Evolutionary conservation across 2,113 vertebrate species (phyloP).

Genomic region (Edolisoma coerulescens): DNA sequence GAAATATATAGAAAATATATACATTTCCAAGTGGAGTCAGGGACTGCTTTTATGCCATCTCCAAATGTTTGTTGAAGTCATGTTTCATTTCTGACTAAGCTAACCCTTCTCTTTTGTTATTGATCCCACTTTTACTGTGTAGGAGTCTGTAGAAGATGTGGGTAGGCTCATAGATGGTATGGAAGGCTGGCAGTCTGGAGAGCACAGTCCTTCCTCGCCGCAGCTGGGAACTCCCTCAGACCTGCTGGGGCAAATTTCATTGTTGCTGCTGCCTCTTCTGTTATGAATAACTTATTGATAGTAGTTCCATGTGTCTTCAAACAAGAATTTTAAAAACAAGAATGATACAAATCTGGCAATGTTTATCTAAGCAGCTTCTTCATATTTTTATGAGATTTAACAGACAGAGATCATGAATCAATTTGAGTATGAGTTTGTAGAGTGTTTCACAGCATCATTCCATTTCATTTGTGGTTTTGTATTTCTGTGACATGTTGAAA

Average conservation of each 20-base stretch:
- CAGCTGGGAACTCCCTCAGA: not conserved
- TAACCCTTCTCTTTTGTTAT: not conserved
- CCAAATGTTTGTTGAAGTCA: accelerated
- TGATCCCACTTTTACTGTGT: not conserved
- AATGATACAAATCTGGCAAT: not conserved
- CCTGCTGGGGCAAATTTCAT: not conserved
- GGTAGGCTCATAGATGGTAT: not conserved
- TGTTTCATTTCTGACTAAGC: not conserved
- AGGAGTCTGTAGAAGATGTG: not conserved
- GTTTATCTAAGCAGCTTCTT: not conserved
- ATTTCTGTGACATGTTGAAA: not conserved
- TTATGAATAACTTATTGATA: not conserved
- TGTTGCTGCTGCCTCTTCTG: not conserved
- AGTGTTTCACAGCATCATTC: not conserved
- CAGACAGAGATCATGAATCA: not conserved
- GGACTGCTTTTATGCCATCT: not conserved
- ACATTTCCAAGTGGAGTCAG: not conserved
- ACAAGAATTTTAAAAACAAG: not conserved
- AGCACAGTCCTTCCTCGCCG: not conserved
- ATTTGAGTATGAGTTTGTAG: not conserved
- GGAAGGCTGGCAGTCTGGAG: not conserved
- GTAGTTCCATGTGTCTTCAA: not conserved
- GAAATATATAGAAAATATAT: not conserved
- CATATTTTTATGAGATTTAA: not conserved
- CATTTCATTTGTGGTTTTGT: not conserved